phyloP scores from a whole-genome alignment of 2,888 invertebrate species.

The Meiosimyza platycephala region DNA sequence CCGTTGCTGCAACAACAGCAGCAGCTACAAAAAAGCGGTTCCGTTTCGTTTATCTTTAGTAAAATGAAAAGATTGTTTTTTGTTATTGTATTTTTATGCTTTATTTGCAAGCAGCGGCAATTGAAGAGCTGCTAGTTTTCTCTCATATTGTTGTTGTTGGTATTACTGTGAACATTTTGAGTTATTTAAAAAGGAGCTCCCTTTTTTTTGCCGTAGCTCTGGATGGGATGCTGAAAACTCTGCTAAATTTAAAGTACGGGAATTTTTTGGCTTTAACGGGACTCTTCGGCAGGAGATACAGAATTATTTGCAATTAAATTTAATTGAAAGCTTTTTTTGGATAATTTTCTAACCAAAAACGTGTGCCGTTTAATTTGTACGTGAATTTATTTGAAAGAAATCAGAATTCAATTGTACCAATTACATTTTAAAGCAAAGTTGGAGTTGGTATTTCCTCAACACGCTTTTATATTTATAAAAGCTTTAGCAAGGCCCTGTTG shows the following conservation, averaged over 20 bases:
- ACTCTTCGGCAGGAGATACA: no score
- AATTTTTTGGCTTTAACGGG: neutral
- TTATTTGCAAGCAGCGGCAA: conserved; percentile 36
- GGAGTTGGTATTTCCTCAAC: no score
- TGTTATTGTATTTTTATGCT: conserved; percentile 44
- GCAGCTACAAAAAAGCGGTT: conserved; percentile 51
- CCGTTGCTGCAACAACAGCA: neutral
- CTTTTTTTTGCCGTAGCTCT: neutral
- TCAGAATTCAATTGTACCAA: no score
- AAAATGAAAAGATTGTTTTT: conserved; percentile 34
- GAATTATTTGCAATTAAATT: no score
- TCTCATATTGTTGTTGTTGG: conserved; percentile 31
- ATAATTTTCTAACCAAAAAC: no score
- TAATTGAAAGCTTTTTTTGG: no score
- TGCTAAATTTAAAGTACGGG: conserved; percentile 12
- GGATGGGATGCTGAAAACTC: conserved; percentile 6
- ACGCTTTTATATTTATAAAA: no score
- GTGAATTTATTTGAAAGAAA: no score
- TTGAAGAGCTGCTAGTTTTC: no score
- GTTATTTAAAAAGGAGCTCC: conserved; percentile 26
- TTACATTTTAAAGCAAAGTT: no score
- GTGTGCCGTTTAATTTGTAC: no score
- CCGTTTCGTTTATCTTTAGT: conserved; percentile 60
- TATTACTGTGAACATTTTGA: conserved; percentile 39
- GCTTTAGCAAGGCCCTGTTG: no score